Conservation (phyloP, 1,140 invertebrate genomes). For the Aphidius gifuensis region DNA sequence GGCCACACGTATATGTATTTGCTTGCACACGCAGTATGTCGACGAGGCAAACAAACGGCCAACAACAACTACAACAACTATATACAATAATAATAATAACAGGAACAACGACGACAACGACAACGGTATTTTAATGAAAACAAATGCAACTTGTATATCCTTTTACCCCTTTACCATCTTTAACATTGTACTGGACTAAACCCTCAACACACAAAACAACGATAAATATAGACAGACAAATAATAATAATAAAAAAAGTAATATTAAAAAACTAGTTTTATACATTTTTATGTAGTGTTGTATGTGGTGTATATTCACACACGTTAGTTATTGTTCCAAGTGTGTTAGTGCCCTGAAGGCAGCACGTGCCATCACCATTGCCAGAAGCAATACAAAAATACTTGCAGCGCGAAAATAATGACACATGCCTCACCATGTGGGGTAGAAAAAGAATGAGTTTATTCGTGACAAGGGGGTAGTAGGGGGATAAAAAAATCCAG, state of each 20-base stretch:
- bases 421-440: conserved; percentile 33
- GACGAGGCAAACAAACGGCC: conserved; percentile 20
- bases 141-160: conserved; percentile 42
- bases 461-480: background rate
- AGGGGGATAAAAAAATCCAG: background rate
- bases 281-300: too few relatives aligned
- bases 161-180: background rate
- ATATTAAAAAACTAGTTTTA: too few relatives aligned
- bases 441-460: background rate
- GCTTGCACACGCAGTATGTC: background rate
- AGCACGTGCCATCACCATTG: conserved; percentile 15
- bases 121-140: conserved; percentile 47
- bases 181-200: background rate
- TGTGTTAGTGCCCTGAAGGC: conserved; percentile 23
- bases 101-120: background rate
- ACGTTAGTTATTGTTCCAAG: background rate
- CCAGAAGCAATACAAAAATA: conserved; percentile 39
- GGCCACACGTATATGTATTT: background rate
- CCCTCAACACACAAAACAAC: too few relatives aligned
- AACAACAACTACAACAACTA: background rate
- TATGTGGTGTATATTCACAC: conserved; percentile 25
- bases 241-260: too few relatives aligned
- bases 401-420: conserved; percentile 46
- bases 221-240: too few relatives aligned
- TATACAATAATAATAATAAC: too few relatives aligned